phyloP scores from a whole-genome alignment of 1,140 invertebrate species.

The Teleogryllus occipitalis region DNA sequence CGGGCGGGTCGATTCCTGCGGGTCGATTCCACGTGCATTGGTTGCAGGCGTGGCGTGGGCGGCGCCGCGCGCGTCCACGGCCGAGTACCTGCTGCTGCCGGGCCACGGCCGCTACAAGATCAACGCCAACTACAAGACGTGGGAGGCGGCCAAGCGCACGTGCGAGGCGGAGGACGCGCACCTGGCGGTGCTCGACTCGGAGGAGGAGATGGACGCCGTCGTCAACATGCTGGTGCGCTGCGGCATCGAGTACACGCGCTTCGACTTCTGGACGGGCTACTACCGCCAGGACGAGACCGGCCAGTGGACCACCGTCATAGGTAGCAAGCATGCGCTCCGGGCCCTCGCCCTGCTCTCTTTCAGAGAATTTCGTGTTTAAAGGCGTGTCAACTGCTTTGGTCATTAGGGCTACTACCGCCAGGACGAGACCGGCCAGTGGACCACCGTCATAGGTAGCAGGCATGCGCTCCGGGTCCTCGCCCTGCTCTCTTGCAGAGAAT shows the following conservation, averaged over 20 bases:
- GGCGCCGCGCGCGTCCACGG: not conserved
- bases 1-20: too few species aligned
- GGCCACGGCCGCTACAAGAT: constrained; percentile 38
- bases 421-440: too few species aligned
- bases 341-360: too few species aligned
- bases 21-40: too few species aligned
- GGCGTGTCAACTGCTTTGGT: too few species aligned
- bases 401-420: too few species aligned
- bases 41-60: not conserved
- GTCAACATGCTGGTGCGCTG: constrained; percentile 24
- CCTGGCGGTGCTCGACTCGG: constrained; percentile 35
- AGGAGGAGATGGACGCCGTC: constrained; percentile 30
- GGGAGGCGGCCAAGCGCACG: constrained; percentile 33
- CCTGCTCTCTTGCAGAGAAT: too few species aligned
- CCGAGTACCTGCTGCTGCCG: constrained; percentile 11
- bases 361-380: too few species aligned
- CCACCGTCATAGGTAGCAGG: too few species aligned
- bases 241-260: not conserved
- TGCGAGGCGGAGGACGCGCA: constrained; percentile 37
- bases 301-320: not conserved
- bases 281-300: not conserved
- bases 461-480: too few species aligned
- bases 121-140: constrained; percentile 33
- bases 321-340: not conserved
- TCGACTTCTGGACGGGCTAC: not conserved